phyloP scores from a whole-genome alignment of 2,888 invertebrate species.

The Pecten maximus region DNA sequence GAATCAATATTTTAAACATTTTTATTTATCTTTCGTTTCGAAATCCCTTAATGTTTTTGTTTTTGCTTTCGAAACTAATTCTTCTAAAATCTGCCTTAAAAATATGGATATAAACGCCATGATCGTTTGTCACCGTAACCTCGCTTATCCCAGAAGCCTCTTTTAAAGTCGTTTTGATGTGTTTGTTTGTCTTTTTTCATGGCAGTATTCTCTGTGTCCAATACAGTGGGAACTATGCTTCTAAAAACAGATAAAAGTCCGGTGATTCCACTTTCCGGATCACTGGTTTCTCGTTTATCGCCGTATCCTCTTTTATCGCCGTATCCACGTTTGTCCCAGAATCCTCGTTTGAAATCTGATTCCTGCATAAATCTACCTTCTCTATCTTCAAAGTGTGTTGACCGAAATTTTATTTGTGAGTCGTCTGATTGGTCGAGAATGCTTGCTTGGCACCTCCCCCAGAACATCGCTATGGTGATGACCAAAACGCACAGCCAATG shows the following conservation, averaged over 20 bases:
- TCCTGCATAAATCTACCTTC: background rate
- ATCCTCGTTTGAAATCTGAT: slow-evolving; percentile 9
- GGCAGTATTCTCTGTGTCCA: background rate
- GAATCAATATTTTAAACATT: background rate
- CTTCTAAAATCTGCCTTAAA: background rate
- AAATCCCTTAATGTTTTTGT: background rate
- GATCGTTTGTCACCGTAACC: background rate
- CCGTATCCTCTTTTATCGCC: slow-evolving; percentile 11
- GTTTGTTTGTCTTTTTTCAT: background rate
- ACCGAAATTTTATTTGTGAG: background rate
- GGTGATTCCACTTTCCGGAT: background rate
- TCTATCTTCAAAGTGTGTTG: background rate
- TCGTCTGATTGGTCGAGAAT: slow-evolving; percentile 1
- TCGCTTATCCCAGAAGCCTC: background rate
- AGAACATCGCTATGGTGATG: background rate
- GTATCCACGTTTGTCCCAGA: slow-evolving; percentile 23
- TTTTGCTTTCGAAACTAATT: background rate
- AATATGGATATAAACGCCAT: background rate
- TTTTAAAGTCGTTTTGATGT: background rate
- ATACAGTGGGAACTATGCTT: background rate
- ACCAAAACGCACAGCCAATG: background rate
- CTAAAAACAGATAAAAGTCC: background rate
- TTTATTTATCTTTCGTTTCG: background rate
- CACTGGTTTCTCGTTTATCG: background rate
- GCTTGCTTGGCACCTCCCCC: background rate